Evolutionary conservation across 2,113 vertebrate species (phyloP).

Genomic region (Brachionichthys hirsutus): DNA sequence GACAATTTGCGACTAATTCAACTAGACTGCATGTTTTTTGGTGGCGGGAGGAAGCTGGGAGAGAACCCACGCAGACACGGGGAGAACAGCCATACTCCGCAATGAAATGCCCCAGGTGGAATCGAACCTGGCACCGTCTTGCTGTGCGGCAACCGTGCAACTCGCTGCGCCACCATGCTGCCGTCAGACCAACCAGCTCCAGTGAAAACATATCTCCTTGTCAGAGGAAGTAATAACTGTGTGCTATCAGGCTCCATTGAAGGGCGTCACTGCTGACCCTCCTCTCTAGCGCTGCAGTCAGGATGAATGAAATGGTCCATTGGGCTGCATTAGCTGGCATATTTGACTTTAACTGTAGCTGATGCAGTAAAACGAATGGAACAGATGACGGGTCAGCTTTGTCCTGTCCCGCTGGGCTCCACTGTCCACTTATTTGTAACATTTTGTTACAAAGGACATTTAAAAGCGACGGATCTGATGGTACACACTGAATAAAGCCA

Average conservation of each 20-base stretch:
- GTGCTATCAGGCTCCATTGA: conserved; percentile 27
- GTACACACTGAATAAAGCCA: conserved; percentile 23
- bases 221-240: too few species aligned
- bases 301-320: conserved; percentile 37
- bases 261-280: conserved; percentile 17
- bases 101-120: too few species aligned
- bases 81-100: too few species aligned
- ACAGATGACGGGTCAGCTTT: conserved; percentile 21
- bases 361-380: conserved; percentile 47
- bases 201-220: too few species aligned
- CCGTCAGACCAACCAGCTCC: too few species aligned
- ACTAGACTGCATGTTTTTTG: too few species aligned
- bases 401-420: conserved; percentile 7
- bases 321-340: conserved; percentile 34
- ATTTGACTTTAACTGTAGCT: conserved; percentile 36
- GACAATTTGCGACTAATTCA: too few species aligned
- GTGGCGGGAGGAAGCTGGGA: too few species aligned
- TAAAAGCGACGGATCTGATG: conserved; percentile 29
- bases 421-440: conserved; percentile 22
- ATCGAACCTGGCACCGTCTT: too few species aligned
- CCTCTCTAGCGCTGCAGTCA: conserved; percentile 8
- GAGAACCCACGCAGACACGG: too few species aligned
- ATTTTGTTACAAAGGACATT: conserved; percentile 13
- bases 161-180: not conserved
- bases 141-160: too few species aligned